Evolutionary conservation across 1,140 invertebrate genomes (phyloP).

Genomic region (Lepidurus couesii): DNA sequence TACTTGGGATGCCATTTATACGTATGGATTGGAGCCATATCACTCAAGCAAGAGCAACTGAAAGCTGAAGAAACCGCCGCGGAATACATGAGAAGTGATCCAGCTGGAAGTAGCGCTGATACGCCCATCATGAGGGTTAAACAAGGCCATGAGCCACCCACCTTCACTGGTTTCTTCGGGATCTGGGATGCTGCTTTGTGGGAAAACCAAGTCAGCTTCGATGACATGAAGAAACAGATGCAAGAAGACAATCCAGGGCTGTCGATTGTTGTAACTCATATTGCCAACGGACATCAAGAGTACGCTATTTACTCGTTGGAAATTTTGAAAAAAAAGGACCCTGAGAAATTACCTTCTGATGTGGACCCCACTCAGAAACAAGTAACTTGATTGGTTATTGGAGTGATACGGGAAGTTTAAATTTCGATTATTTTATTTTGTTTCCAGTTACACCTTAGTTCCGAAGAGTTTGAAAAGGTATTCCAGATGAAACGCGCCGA

Average conservation of each 20-base stretch:
- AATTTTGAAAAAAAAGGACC: slow-evolving; percentile 60
- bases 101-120: slow-evolving; percentile 64
- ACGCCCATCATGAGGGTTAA: slow-evolving; percentile 71
- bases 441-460: slow-evolving; percentile 66
- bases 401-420: background rate
- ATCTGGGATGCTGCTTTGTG: slow-evolving; percentile 75
- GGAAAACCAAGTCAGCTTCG: slow-evolving; percentile 49
- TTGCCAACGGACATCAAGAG: slow-evolving; percentile 27
- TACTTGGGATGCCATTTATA: slow-evolving; percentile 68
- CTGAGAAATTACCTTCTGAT: slow-evolving; percentile 70
- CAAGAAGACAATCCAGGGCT: slow-evolving; percentile 61
- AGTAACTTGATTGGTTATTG: slow-evolving; percentile 47
- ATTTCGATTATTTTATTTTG: slow-evolving; percentile 28
- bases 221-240: slow-evolving; percentile 44
- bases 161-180: slow-evolving; percentile 84
- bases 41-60: slow-evolving; percentile 56
- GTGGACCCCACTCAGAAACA: slow-evolving; percentile 80
- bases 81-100: slow-evolving; percentile 59
- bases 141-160: slow-evolving; percentile 78
- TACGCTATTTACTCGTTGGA: slow-evolving; percentile 57
- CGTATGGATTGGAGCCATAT: slow-evolving; percentile 73
- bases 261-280: slow-evolving; percentile 23
- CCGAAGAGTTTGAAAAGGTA: slow-evolving; percentile 75
- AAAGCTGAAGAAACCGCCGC: slow-evolving; percentile 52
- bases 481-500: slow-evolving; percentile 76